Conservation (phyloP, 1,140 invertebrate genomes). For the Papilio aristodemus region DNA sequence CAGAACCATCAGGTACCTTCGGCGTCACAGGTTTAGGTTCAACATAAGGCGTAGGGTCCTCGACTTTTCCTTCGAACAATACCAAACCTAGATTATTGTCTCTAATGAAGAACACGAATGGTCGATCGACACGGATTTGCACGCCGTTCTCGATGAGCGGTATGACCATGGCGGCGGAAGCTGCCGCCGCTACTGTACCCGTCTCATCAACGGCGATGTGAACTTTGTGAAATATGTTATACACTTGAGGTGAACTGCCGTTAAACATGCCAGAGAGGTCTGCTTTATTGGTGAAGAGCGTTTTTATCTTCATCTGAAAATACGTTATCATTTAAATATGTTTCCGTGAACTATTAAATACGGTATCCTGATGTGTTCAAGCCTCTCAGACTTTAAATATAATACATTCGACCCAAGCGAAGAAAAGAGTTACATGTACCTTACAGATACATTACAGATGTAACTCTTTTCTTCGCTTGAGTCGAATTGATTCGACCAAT, state of each 20-base stretch:
- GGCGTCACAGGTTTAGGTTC: constrained; percentile 34
- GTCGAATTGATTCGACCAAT: no score
- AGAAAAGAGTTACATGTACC: no score
- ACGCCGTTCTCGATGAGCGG: constrained; percentile 80
- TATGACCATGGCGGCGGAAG: constrained; percentile 82
- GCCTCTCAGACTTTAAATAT: no score
- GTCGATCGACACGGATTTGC: constrained; percentile 81
- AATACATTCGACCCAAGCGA: no score
- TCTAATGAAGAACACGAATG: constrained; percentile 87
- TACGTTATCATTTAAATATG: no score
- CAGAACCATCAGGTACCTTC: constrained; percentile 2
- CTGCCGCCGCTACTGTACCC: constrained; percentile 86
- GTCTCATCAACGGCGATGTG: constrained; percentile 86
- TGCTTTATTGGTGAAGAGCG: constrained; percentile 82
- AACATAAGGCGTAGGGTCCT: constrained; percentile 69
- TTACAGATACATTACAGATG: no score
- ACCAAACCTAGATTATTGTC: constrained; percentile 82
- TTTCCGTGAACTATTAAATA: no score
- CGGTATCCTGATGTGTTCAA: no score
- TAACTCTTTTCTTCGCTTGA: no score
- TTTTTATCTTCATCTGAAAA: constrained; percentile 82
- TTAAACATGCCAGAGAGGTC: constrained; percentile 84
- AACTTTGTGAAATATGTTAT: constrained; percentile 85
- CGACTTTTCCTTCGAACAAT: constrained; percentile 85
- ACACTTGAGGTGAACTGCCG: constrained; percentile 76